A percentile compares a stretch with the other conserved stretches of the same genome.
Evolutionary conservation across 2,113 vertebrate genomes (phyloP).

Genomic region (Cyrtonyx montezumae): DNA sequence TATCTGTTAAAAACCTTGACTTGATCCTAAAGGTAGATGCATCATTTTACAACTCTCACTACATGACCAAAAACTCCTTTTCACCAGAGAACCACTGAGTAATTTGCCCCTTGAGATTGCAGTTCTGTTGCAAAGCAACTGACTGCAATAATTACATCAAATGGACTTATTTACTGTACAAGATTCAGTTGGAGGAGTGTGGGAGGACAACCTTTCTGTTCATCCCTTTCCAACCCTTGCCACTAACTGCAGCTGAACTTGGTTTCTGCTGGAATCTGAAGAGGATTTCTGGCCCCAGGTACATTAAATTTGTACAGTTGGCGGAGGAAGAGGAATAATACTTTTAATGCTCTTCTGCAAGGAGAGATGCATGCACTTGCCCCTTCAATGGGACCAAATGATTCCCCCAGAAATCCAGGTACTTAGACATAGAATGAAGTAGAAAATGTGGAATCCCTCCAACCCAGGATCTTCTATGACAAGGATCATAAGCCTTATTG

Average conservation of each 20-base stretch:
- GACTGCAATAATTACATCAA: neutral
- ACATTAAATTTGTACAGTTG: neutral
- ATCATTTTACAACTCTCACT: neutral
- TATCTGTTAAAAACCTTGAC: neutral
- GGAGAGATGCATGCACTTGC: fast-evolving
- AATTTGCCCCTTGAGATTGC: neutral
- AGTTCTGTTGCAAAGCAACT: neutral
- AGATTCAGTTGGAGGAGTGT: neutral
- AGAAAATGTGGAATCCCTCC: too few species aligned
- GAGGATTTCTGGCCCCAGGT: neutral
- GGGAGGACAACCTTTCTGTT: neutral
- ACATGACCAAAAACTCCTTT: neutral
- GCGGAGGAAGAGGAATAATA: neutral
- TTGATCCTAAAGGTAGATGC: neutral
- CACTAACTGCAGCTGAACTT: neutral
- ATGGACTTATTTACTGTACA: neutral
- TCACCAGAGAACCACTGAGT: neutral
- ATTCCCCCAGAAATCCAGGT: neutral
- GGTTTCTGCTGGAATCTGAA: neutral
- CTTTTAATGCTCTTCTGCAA: neutral
- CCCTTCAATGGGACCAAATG: neutral
- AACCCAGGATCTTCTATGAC: too few species aligned
- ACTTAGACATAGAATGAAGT: neutral
- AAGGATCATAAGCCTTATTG: neutral
- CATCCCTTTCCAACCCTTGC: neutral